A percentile compares a stretch with the other conserved stretches of the same genome.
Evolutionary conservation across 2,113 vertebrate genomes (phyloP).

Genomic region (Nycticryphes semicollaris): DNA sequence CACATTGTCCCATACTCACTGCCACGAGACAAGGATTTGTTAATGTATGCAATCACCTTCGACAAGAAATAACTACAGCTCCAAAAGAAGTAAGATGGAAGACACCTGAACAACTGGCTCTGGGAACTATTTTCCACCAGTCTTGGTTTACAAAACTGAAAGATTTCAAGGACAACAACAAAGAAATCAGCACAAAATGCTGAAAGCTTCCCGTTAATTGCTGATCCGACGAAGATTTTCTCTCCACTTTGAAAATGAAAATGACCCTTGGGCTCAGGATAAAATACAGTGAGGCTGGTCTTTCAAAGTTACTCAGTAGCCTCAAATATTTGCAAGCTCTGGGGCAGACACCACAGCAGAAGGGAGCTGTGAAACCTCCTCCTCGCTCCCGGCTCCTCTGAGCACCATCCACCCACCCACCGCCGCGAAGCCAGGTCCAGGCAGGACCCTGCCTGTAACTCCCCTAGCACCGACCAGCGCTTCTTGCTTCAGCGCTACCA

Average conservation of each 20-base stretch:
- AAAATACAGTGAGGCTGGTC: not conserved
- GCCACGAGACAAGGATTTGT: not conserved
- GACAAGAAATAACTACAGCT: not conserved
- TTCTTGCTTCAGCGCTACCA: not conserved
- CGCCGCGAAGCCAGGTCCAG: accelerated
- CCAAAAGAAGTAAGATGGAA: not conserved
- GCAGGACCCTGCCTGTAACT: not conserved
- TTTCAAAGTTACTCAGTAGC: not conserved
- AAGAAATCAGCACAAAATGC: not conserved
- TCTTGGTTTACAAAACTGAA: not conserved
- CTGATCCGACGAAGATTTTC: not conserved
- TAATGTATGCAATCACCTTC: not conserved
- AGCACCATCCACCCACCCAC: not conserved
- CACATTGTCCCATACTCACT: not conserved
- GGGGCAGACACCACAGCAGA: not conserved
- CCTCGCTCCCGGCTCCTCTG: not conserved
- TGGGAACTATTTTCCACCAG: not conserved
- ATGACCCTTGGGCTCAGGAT: accelerated
- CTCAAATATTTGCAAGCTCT: not conserved
- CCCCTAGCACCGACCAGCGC: accelerated
- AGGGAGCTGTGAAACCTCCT: not conserved
- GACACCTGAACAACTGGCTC: not conserved
- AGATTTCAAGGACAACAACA: not conserved
- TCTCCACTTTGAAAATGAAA: not conserved
- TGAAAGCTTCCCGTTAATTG: not conserved